Evolutionary conservation across 2,113 vertebrate genomes (phyloP).

Genomic region (Dascyllus trimaculatus): DNA sequence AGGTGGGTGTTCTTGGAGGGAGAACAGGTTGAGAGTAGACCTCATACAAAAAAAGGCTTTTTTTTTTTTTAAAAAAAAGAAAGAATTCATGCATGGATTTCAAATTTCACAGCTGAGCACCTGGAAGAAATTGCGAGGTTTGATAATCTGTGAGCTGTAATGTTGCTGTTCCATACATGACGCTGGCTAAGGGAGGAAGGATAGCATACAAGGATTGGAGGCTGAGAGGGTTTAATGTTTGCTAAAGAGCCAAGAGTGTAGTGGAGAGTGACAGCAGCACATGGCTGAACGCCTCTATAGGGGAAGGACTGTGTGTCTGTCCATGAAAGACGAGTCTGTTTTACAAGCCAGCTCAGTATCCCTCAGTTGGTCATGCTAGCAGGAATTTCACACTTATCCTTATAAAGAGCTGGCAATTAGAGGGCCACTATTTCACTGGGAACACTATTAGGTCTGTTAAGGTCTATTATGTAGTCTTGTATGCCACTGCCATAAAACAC

Average conservation of each 20-base stretch:
- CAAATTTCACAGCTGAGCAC: constrained; percentile 88
- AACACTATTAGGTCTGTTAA: constrained; percentile 47
- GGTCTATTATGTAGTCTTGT: constrained; percentile 49
- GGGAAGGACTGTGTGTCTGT: constrained; percentile 56
- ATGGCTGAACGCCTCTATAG: constrained; percentile 65
- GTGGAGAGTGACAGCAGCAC: constrained; percentile 79
- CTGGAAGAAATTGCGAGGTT: constrained; percentile 82
- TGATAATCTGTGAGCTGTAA: constrained; percentile 78
- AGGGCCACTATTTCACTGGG: constrained; percentile 60
- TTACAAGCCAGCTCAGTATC: constrained; percentile 71
- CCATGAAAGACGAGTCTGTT: constrained; percentile 72
- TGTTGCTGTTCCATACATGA: constrained; percentile 68
- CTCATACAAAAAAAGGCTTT: constrained; percentile 33
- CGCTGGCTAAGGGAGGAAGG: constrained; percentile 43
- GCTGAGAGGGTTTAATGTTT: constrained; percentile 63
- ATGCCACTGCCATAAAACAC: constrained; percentile 41
- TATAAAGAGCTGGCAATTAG: constrained; percentile 64
- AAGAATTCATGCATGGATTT: constrained; percentile 85
- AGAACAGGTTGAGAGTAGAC: constrained; percentile 55
- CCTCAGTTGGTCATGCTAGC: constrained; percentile 69
- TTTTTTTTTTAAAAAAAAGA: constrained; percentile 38
- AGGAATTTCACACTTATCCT: constrained; percentile 69
- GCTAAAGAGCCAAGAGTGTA: constrained; percentile 66
- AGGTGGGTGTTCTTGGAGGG: constrained; percentile 17
- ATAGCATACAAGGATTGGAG: constrained; percentile 35